A percentile compares a stretch with the other conserved stretches of the same genome.
Conservation (phyloP, 2,113 vertebrate genomes). For the Ploceus nigricollis region DNA sequence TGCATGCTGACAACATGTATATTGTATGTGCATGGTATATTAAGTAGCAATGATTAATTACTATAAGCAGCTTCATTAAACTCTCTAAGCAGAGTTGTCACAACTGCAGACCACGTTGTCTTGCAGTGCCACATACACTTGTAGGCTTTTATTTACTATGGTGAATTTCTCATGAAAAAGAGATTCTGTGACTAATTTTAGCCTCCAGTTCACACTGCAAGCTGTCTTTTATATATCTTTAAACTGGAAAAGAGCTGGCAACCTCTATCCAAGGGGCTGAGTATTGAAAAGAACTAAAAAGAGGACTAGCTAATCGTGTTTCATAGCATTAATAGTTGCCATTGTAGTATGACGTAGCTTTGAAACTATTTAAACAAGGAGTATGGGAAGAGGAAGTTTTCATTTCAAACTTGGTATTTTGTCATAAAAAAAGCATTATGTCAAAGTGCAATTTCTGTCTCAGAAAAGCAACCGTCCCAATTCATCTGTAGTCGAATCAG, state of each 20-base stretch:
- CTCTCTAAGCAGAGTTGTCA: neutral
- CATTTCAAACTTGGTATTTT: neutral
- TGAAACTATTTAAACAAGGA: neutral
- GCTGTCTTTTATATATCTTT: neutral
- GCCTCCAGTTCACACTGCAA: neutral
- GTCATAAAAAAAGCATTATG: neutral
- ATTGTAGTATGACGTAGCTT: neutral
- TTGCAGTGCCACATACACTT: neutral
- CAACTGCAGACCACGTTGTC: neutral
- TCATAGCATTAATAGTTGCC: neutral
- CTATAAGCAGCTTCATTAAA: neutral
- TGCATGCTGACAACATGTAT: neutral
- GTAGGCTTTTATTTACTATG: neutral
- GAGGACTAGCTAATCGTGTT: rapidly evolving
- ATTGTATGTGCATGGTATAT: neutral
- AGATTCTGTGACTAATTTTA: neutral
- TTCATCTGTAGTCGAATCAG: neutral
- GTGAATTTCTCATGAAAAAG: neutral
- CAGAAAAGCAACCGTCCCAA: neutral
- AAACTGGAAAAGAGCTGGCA: neutral
- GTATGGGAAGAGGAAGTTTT: neutral
- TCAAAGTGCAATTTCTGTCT: neutral
- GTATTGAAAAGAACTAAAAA: neutral
- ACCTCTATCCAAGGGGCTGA: neutral
- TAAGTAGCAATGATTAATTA: neutral